phyloP scores from a whole-genome alignment of 2,888 invertebrate species.

The Brachyopa scutellaris region DNA sequence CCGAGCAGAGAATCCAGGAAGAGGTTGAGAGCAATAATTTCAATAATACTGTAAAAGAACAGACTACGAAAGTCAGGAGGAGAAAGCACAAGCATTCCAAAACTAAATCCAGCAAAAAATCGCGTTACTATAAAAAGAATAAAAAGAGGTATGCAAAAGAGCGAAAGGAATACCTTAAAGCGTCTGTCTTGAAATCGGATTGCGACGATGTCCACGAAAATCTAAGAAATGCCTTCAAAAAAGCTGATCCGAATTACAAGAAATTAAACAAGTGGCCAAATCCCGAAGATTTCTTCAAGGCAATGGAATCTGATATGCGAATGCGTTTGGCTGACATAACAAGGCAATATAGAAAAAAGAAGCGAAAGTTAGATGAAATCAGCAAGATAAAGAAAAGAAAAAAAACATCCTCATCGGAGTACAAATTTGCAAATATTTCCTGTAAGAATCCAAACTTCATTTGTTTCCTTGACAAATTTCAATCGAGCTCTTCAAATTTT shows the following conservation, averaged over 20 bases:
- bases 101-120: slow-evolving; percentile 81
- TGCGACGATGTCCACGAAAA: slow-evolving; percentile 78
- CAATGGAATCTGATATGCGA: slow-evolving; percentile 91
- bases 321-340: slow-evolving; percentile 91
- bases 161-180: slow-evolving; percentile 66
- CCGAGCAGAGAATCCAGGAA: slow-evolving; percentile 91
- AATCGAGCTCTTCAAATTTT: slow-evolving; percentile 30
- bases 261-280: slow-evolving; percentile 81
- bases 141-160: slow-evolving; percentile 80
- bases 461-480: slow-evolving; percentile 54
- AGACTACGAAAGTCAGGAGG: slow-evolving; percentile 76
- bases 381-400: slow-evolving; percentile 82
- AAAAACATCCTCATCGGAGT: slow-evolving; percentile 74
- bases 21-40: slow-evolving; percentile 83
- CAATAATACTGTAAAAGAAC: not conserved
- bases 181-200: slow-evolving; percentile 76
- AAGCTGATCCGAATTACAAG: slow-evolving; percentile 77
- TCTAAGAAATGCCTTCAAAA: slow-evolving; percentile 76
- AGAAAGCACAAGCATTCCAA: slow-evolving; percentile 83
- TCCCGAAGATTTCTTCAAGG: slow-evolving; percentile 86
- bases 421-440: slow-evolving; percentile 63
- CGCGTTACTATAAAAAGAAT: slow-evolving; percentile 80
- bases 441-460: slow-evolving; percentile 64
- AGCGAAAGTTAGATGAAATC: slow-evolving; percentile 89
- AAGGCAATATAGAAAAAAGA: slow-evolving; percentile 91